These are phyloP conservation scores for Habroteleia sp. DNA, from an alignment of 2,888 invertebrate species.

Conservation along the genomic window DNA sequence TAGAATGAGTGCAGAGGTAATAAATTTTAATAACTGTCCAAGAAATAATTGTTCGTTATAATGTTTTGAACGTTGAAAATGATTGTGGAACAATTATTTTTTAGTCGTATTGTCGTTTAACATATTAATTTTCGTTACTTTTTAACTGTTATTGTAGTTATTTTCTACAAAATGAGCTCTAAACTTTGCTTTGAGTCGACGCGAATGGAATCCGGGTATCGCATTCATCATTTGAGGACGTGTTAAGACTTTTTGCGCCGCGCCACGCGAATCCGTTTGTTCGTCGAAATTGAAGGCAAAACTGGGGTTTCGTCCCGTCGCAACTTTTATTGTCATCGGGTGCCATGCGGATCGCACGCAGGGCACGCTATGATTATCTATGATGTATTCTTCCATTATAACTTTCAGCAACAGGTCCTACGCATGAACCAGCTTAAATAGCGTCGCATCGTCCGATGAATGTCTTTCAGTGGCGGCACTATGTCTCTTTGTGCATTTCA, in stretches of 20 bases:
- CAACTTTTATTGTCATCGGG: constrained; percentile 65
- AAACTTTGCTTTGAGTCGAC: constrained; percentile 28
- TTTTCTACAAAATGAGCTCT: constrained; percentile 10
- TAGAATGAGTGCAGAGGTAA: too few species aligned
- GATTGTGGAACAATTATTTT: too few species aligned
- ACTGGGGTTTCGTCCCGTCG: constrained; percentile 59
- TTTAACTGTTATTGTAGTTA: neutral
- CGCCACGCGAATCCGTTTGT: constrained; percentile 66
- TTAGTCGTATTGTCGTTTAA: too few species aligned
- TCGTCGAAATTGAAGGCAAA: constrained; percentile 68
- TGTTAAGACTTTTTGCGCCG: constrained; percentile 46
- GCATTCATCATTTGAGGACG: constrained; percentile 66
- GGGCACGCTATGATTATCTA: constrained; percentile 73
- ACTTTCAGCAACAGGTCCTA: constrained; percentile 77
- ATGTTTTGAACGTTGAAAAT: too few species aligned
- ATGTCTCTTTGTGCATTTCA: constrained; percentile 69
- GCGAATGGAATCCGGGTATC: constrained; percentile 29
- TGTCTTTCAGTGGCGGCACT: constrained; percentile 67
- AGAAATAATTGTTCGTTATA: too few species aligned
- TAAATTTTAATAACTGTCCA: too few species aligned
- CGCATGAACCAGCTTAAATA: constrained; percentile 72
- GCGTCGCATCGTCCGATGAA: constrained; percentile 69
- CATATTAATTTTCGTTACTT: too few species aligned
- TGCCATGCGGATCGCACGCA: constrained; percentile 64
- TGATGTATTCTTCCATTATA: constrained; percentile 78